Evolutionary conservation across 2,113 vertebrate genomes (phyloP), one percentile per base, ranked within the genome.

Genomic region (Triplophysa siluroides): DNA sequence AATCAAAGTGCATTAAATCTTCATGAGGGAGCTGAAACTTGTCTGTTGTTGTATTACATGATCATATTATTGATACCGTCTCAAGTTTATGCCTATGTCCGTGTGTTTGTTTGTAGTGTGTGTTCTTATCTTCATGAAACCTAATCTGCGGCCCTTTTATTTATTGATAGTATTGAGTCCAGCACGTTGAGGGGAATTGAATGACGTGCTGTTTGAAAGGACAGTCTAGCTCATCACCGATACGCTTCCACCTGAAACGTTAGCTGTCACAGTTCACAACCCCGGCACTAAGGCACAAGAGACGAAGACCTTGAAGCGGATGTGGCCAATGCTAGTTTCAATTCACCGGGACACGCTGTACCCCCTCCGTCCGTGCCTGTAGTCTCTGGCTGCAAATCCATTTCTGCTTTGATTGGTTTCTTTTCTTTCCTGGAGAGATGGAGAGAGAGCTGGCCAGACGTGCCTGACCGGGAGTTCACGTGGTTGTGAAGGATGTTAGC

Each of bases 391-490:
- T 81, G 74, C 80, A 87, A 90, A 87, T 78, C 82, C 81, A 81
- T 83, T 84, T 86, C 78, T 78, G 67, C 69, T 78, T 85, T 89
- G 87, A 91, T 91, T 91, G 84, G 81, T 84, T 89, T 88, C 85
- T 87, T 63, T 88, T 87, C 81, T 87, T 83, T 62, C 62, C 71
- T 26, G 19, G 82, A 79, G 69, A 83, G 62, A 64, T 60, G 45
- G 38, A 60, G 72, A 72, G 78, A n/a, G 73, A 56, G 76, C 12
- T 58, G 43, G 45, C 19, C 6, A 38, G 23, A 52, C 19, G 18
- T 12, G 61, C 45, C 74, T 52, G 24, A 54, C 74, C 47, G 26
- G 5, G 12, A 29, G 16, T 45, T 63, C 62, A 76, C 26, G 62
- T 76, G 45, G 74, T 33, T 33, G 1, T 0, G 58, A 74, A 41